A percentile compares a stretch with the other conserved stretches of the same genome.
Conservation (phyloP, 2,113 vertebrate genomes). For the Pycnonotus jocosus region DNA sequence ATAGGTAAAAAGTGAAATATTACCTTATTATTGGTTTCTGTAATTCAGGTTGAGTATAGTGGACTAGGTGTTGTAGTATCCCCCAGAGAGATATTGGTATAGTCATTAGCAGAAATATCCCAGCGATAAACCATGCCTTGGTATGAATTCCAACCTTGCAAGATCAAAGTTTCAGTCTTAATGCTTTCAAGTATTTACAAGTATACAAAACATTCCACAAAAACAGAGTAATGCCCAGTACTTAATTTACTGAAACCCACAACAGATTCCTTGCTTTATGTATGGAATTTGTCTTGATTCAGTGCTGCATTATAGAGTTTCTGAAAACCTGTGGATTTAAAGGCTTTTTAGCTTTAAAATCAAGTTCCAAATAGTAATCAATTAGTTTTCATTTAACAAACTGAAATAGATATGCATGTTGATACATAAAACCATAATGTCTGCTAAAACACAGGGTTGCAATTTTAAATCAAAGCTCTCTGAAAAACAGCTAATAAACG, state of each 20-base stretch:
- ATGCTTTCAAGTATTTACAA: background rate
- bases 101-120: slow-evolving; percentile 95
- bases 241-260: background rate
- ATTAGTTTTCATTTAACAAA: background rate
- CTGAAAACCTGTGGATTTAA: background rate
- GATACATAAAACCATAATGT: background rate
- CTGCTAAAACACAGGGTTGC: background rate
- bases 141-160: slow-evolving; percentile 88
- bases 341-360: background rate
- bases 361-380: background rate
- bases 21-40: slow-evolving; percentile 98
- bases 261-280: background rate
- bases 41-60: slow-evolving; percentile 95
- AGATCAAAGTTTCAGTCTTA: background rate
- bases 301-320: background rate
- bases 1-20: background rate
- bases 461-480: background rate
- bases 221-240: background rate
- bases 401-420: background rate
- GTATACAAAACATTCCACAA: background rate
- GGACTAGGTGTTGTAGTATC: slow-evolving; percentile 94
- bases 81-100: slow-evolving; percentile 96
- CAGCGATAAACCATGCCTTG: slow-evolving; percentile 97
- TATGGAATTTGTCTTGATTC: background rate
- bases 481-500: background rate